Percentiles rank a stretch among this genome's conserved stretches.
Evolutionary conservation across 2,888 invertebrate genomes (phyloP).

Genomic region (Hirtodrosophila trivittata): DNA sequence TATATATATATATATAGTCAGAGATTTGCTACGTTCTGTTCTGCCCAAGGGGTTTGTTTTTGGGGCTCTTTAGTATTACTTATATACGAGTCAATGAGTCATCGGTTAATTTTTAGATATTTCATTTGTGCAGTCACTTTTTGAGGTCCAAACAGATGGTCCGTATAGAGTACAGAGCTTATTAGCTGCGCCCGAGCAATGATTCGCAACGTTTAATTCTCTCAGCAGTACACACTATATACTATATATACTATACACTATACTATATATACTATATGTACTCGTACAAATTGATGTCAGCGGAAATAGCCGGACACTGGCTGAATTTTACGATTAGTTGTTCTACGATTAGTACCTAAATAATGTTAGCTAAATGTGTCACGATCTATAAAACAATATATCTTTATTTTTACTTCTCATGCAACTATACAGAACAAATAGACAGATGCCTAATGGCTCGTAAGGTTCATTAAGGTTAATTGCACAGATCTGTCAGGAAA

Average conservation of each 20-base stretch:
- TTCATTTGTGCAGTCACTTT: constrained; percentile 50
- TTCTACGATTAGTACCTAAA: constrained; percentile 1
- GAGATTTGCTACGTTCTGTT: constrained; percentile 22
- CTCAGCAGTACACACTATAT: too few relatives aligned
- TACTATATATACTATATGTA: too few relatives aligned
- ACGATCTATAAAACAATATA: constrained; percentile 20
- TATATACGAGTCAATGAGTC: constrained; percentile 62
- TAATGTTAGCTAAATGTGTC: constrained; percentile 36
- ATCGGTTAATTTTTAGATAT: constrained; percentile 72
- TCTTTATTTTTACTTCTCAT: too few relatives aligned
- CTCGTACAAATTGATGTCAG: constrained; percentile 74
- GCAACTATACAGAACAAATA: too few relatives aligned
- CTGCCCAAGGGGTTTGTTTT: too few relatives aligned
- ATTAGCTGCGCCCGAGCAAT: constrained; percentile 47
- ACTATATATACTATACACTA: too few relatives aligned
- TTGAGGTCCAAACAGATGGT: constrained; percentile 63
- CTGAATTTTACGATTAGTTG: too few relatives aligned
- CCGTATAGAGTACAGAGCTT: constrained; percentile 37
- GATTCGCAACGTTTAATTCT: constrained; percentile 26
- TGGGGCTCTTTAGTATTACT: constrained; percentile 55
- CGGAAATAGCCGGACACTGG: constrained; percentile 55
- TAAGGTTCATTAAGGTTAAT: too few relatives aligned
- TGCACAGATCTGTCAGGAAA: too few relatives aligned
- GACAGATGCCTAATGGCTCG: too few relatives aligned
- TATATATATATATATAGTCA: constrained; percentile 20